phyloP scores from a whole-genome alignment of 2,797 vertebrate species.

The Tauraco hartlaubi region DNA sequence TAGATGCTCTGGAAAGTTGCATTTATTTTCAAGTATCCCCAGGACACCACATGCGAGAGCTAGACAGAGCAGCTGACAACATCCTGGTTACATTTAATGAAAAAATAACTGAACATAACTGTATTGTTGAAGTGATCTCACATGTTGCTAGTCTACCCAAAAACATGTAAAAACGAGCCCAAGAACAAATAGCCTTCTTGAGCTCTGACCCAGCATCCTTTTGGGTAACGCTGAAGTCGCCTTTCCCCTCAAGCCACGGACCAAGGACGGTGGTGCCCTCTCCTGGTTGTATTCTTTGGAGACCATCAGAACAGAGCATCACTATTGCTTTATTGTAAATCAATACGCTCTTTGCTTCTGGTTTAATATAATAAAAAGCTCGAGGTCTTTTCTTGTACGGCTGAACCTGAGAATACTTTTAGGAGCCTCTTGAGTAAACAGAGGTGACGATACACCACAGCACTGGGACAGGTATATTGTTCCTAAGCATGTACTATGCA shows the following conservation, averaged over 20 bases:
- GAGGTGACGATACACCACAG: background rate
- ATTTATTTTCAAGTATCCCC: background rate
- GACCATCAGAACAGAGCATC: background rate
- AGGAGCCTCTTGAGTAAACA: background rate
- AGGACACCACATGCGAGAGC: background rate
- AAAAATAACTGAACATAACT: background rate
- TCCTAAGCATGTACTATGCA: background rate
- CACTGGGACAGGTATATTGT: background rate
- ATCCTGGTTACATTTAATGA: background rate
- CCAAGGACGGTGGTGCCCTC: slow-evolving; percentile 22
- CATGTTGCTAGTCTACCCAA: background rate
- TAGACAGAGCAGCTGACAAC: background rate
- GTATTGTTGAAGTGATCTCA: background rate
- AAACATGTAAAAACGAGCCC: background rate
- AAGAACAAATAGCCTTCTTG: background rate
- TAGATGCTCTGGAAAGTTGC: background rate
- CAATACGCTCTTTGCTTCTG: background rate
- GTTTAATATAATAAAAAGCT: background rate
- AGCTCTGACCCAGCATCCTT: background rate
- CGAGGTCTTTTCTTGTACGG: background rate
- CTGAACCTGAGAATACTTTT: background rate
- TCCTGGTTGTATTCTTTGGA: background rate
- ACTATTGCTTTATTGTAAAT: background rate
- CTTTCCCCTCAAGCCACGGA: background rate
- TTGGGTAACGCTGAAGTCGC: background rate